Evolutionary conservation across 2,888 invertebrate species (phyloP), one percentile per base, ranked within the genome.

Genomic region (Xylocampa areola): DNA sequence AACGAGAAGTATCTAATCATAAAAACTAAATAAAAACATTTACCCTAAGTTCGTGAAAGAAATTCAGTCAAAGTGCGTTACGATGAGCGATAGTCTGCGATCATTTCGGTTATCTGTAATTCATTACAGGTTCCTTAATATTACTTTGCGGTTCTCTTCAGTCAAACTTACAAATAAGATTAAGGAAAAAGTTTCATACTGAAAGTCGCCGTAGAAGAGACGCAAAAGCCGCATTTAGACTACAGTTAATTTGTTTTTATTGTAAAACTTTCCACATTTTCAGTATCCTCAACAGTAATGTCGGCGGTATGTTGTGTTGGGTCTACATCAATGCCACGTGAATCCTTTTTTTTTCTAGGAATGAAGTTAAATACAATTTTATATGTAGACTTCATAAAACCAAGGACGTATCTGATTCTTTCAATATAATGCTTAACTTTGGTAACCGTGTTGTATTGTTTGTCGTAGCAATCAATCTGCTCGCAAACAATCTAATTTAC

Each of bases 191-290:
- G 78, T 89, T 88, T 85, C 68, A 71, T 78, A 77, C 77, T 79
- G 77, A 84, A 87, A 86, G 80, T 87, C 77, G 71, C 80, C 77
- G 62, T 77, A 77, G 79, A 81, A 84, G 75, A 85, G 80, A 85
- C 79, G 82, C 80, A 75, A 82, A 76, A 70, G 80, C 76, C 79
- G 77, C 82, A 84, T 85, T 88, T 82, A 86, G 80, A 85, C 82
- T 80, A 81, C 84, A 84, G 81, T 87, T 88, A 87, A 90, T 90
- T 92, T 88, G 86, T 86, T 91, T 92, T 93, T 90, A 92, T 91
- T 83, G 87, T 85, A 44, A 85, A 92, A 92, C 82, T 92, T 92
- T 86, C 45, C 67, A 85, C 88, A 87, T 90, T 89, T 84, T 77
- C 78, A 80, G 80, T 81, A 82, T 85, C 79, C 77, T 82, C 77